Evolutionary conservation across 2,113 vertebrate species (phyloP).

Genomic region (Poeciliopsis turrubarensis): DNA sequence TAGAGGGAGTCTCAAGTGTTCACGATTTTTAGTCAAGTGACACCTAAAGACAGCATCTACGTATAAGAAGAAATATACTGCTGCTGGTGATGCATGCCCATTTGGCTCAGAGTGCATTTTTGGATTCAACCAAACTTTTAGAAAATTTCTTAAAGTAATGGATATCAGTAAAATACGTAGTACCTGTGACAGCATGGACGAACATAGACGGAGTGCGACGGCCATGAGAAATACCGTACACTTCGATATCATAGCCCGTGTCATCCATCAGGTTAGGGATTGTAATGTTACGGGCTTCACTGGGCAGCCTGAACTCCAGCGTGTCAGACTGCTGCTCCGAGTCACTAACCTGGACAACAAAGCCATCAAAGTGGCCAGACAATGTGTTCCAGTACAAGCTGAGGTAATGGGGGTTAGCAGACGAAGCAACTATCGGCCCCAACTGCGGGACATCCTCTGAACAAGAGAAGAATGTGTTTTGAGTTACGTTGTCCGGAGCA

Average conservation of each 20-base stretch:
- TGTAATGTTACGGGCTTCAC: slow-evolving; percentile 60
- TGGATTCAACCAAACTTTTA: neutral
- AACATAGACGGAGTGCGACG: slow-evolving; percentile 75
- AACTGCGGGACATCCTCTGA: slow-evolving; percentile 79
- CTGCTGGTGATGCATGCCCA: slow-evolving; percentile 21
- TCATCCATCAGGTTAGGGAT: slow-evolving; percentile 77
- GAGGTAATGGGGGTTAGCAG: slow-evolving; percentile 75
- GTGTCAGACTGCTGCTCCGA: slow-evolving; percentile 72
- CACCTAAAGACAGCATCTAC: neutral
- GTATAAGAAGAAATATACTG: neutral
- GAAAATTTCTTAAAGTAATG: neutral
- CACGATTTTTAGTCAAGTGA: neutral
- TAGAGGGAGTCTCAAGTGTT: too few relatives aligned
- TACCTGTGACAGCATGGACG: slow-evolving; percentile 78
- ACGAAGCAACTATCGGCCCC: slow-evolving; percentile 71
- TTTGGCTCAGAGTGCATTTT: slow-evolving; percentile 18
- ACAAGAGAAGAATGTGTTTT: slow-evolving; percentile 68
- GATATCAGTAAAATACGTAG: slow-evolving; percentile 64
- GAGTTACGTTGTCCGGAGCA: slow-evolving; percentile 30
- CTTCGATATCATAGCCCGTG: slow-evolving; percentile 76
- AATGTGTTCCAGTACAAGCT: slow-evolving; percentile 77
- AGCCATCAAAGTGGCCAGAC: slow-evolving; percentile 79
- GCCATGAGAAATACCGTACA: slow-evolving; percentile 79
- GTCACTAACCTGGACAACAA: slow-evolving; percentile 79
- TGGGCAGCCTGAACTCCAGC: slow-evolving; percentile 73